Evolutionary conservation across 2,797 vertebrate species (phyloP).

Genomic region (Scleropages formosus): DNA sequence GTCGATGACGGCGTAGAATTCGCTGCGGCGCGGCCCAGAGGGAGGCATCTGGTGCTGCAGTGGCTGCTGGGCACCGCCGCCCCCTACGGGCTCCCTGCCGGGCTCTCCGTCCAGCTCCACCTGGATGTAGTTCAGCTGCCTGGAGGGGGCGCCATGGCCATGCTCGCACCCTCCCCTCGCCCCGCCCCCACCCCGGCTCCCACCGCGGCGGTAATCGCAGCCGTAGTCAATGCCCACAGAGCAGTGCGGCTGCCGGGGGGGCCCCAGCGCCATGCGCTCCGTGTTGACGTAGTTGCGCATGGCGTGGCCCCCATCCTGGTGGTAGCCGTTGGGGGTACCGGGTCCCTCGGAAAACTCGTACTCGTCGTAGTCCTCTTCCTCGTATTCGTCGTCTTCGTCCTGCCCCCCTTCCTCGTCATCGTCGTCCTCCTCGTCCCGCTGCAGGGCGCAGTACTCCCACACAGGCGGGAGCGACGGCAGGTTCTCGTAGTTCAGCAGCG

Average conservation of each 20-base stretch:
- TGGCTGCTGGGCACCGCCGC: conserved; percentile 49
- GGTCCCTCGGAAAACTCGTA: conserved; percentile 76
- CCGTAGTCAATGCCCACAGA: conserved; percentile 79
- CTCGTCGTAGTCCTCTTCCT: conserved; percentile 71
- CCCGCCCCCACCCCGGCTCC: conserved; percentile 55
- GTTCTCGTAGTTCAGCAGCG: conserved; percentile 95
- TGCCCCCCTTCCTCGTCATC: conserved; percentile 69
- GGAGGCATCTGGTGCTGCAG: conserved; percentile 56
- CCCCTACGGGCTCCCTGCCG: conserved; percentile 57
- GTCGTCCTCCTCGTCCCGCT: conserved; percentile 65
- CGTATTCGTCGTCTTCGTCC: conserved; percentile 72
- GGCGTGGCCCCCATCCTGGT: conserved; percentile 80
- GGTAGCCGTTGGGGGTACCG: conserved; percentile 82
- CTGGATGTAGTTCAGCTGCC: conserved; percentile 98
- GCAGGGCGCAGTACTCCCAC: conserved; percentile 86
- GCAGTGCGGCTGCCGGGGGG: conserved; percentile 68
- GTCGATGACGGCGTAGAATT: conserved; percentile 96
- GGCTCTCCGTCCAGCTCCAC: conserved; percentile 87
- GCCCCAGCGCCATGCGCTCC: conserved; percentile 62
- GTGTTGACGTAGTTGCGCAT: conserved; percentile 87
- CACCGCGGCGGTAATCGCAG: conserved; percentile 84
- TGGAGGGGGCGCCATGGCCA: conserved; percentile 66
- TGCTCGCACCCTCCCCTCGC: conserved; percentile 62
- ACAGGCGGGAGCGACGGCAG: conserved; percentile 88
- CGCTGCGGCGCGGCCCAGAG: conserved; percentile 75